phyloP scores from a whole-genome alignment of 2,888 invertebrate genomes.

The Dicyrtoma fusca region DNA sequence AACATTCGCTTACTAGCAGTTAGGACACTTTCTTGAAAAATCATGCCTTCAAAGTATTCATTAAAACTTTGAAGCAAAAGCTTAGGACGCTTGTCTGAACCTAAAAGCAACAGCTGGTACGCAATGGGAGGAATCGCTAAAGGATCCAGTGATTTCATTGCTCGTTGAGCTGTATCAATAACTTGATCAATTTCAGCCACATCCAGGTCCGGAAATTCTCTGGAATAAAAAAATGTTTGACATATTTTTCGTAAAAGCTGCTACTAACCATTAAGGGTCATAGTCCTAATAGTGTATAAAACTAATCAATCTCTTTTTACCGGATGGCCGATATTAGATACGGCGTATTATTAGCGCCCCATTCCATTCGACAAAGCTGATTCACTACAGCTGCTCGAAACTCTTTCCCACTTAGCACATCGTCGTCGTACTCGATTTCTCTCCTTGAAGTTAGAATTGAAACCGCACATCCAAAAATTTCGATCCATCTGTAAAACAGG shows the following conservation, averaged over 20 bases:
- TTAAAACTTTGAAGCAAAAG: conserved; percentile 37
- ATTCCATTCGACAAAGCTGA: conserved; percentile 44
- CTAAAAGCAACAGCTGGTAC: conserved; percentile 44
- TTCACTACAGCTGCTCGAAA: conserved; percentile 41
- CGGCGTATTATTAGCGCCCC: conserved; percentile 45
- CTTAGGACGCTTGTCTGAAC: conserved; percentile 36
- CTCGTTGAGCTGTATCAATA: conserved; percentile 25
- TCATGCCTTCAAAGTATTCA: conserved; percentile 37
- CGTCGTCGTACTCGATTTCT: conserved; percentile 45
- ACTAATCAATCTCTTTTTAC: too few species aligned
- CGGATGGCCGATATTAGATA: conserved; percentile 47
- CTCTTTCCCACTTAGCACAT: conserved; percentile 40
- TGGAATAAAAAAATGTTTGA: conserved; percentile 33
- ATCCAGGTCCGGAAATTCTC: conserved; percentile 48
- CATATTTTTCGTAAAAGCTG: too few species aligned
- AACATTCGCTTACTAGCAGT: conserved; percentile 1
- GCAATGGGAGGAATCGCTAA: conserved; percentile 45
- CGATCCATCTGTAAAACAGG: conserved; percentile 46
- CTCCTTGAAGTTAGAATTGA: conserved; percentile 38
- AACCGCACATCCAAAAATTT: conserved; percentile 49
- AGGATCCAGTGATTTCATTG: conserved; percentile 35
- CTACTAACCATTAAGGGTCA: too few species aligned
- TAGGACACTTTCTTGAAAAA: neutral
- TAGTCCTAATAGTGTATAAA: neutral
- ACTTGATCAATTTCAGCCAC: conserved; percentile 36